phyloP scores from a whole-genome alignment of 53 echinoderm and acorn worm genomes.

The Antedon mediterranea region DNA sequence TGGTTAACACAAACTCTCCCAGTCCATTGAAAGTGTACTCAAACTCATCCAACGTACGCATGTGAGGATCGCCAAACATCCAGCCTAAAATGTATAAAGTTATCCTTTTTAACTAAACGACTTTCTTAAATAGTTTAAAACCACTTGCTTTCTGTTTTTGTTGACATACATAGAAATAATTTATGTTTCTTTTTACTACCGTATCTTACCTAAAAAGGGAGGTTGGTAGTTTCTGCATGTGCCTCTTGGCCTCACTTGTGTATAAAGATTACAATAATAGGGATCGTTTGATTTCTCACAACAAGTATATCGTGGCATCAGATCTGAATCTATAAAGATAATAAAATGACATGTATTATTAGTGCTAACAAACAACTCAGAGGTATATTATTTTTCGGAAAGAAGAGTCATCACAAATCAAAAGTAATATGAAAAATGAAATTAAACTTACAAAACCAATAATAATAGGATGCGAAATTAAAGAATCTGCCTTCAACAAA shows the following conservation, averaged over 20 bases:
- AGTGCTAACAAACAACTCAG: too few relatives aligned
- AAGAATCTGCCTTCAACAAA: conserved; percentile 3
- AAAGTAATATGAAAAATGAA: too few relatives aligned
- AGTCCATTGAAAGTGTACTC: conserved; percentile 87
- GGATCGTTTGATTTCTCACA: conserved; percentile 56
- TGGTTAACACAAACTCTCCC: conserved; percentile 62
- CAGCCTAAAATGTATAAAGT: conserved; percentile 27
- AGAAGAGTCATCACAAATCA: too few relatives aligned
- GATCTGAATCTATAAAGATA: conserved; percentile 37
- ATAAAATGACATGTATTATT: too few relatives aligned
- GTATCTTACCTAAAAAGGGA: conserved; percentile 51
- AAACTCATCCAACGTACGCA: conserved; percentile 65
- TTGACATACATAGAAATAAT: too few relatives aligned
- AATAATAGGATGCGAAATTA: too few relatives aligned
- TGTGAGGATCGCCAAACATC: conserved; percentile 87
- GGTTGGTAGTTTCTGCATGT: conserved; percentile 59
- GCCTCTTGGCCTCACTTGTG: conserved; percentile 68
- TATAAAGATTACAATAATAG: conserved; percentile 64
- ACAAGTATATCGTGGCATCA: conserved; percentile 56
- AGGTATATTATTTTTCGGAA: too few relatives aligned
- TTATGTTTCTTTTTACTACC: too few relatives aligned
- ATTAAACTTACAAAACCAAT: too few relatives aligned
- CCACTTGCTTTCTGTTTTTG: too few relatives aligned
- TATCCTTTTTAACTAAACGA: too few relatives aligned
- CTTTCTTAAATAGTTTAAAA: too few relatives aligned